Evolutionary conservation across 2,888 invertebrate genomes (phyloP).

Genomic region (Cynaeus angustus): DNA sequence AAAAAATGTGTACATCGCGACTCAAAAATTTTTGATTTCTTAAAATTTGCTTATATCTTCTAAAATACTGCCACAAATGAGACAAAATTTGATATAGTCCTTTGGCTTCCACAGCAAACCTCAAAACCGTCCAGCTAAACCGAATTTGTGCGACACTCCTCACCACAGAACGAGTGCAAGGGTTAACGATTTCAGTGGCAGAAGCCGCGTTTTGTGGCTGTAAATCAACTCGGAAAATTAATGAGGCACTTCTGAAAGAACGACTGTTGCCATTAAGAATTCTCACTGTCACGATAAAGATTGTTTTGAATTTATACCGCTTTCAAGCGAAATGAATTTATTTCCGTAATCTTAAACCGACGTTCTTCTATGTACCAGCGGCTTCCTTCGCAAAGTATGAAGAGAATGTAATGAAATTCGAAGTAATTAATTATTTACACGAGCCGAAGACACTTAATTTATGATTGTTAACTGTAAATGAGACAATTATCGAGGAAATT

Average conservation of each 20-base stretch:
- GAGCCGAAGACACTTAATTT: slow-evolving; percentile 15
- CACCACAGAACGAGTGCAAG: slow-evolving; percentile 12
- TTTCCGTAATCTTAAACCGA: slow-evolving; percentile 39
- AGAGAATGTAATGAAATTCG: slow-evolving; percentile 22
- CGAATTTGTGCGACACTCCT: no score
- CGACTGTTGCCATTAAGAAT: slow-evolving; percentile 43
- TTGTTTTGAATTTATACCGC: slow-evolving; percentile 33
- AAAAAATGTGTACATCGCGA: no score
- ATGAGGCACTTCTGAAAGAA: slow-evolving; percentile 38
- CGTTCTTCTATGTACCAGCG: background rate
- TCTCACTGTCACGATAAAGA: slow-evolving; percentile 38
- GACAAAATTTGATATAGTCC: no score
- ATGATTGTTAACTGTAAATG: slow-evolving; percentile 4
- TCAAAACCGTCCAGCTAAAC: no score
- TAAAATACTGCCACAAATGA: no score
- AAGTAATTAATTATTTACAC: slow-evolving; percentile 19
- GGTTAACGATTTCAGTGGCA: slow-evolving; percentile 44
- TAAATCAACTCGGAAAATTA: slow-evolving; percentile 38
- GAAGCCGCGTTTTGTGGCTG: slow-evolving; percentile 34
- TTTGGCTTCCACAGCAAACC: no score
- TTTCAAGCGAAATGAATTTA: slow-evolving; percentile 31
- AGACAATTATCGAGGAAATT: background rate
- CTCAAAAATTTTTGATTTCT: no score
- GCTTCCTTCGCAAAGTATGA: slow-evolving; percentile 4
- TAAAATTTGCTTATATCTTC: no score